Conservation (phyloP, 2,797 vertebrate genomes). For the Lycodopsis pacificus region DNA sequence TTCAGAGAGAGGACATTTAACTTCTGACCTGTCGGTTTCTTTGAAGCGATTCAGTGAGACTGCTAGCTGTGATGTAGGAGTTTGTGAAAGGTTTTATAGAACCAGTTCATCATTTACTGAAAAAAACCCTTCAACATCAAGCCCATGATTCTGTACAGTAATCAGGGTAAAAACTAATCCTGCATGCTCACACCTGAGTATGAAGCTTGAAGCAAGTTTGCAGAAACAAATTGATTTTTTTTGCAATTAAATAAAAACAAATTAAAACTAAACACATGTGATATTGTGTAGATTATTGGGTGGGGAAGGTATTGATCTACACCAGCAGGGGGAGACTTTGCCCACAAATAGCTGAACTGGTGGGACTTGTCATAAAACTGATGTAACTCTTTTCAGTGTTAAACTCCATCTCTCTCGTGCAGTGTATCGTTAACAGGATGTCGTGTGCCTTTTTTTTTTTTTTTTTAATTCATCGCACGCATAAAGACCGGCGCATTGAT, state of each 20-base stretch:
- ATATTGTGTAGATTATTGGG: neutral
- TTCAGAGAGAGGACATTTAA: neutral
- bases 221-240: neutral
- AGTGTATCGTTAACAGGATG: neutral
- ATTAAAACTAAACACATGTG: neutral
- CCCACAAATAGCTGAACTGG: conserved; percentile 26
- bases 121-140: neutral
- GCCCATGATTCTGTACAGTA: neutral
- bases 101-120: neutral
- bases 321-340: conserved; percentile 79
- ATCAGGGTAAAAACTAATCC: neutral
- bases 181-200: neutral
- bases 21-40: neutral
- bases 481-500: neutral
- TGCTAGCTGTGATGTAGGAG: too few species aligned
- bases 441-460: neutral
- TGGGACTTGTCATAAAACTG: neutral
- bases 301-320: neutral
- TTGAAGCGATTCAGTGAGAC: neutral
- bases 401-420: neutral
- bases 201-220: neutral
- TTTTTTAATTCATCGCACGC: neutral
- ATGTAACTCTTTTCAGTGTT: conserved; percentile 3
- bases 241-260: neutral
- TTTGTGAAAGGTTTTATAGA: neutral